phyloP scores from a whole-genome alignment of 2,888 invertebrate genomes.

The Listrodromus nycthemerus region DNA sequence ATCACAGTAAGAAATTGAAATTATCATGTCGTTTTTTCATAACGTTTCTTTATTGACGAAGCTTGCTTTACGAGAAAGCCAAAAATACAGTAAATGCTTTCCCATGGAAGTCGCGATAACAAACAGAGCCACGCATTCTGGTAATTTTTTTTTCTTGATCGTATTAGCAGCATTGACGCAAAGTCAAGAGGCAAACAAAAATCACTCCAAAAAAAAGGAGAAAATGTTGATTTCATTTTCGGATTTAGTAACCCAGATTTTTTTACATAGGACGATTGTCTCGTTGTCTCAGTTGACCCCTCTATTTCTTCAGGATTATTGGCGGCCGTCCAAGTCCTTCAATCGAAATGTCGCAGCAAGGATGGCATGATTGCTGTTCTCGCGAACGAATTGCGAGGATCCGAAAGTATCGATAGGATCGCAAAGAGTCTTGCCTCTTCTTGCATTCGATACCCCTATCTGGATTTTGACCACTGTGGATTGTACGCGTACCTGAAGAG shows the following conservation, averaged over 20 bases:
- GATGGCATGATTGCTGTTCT: constrained; percentile 70
- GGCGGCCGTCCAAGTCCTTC: constrained; percentile 66
- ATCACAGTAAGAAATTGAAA: too few species aligned
- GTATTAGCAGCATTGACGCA: background rate
- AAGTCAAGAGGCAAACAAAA: background rate
- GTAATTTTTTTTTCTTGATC: constrained; percentile 25
- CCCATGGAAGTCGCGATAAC: too few species aligned
- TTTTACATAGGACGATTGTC: background rate
- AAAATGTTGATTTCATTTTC: background rate
- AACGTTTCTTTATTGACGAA: too few species aligned
- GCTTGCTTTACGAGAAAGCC: too few species aligned
- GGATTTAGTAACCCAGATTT: background rate
- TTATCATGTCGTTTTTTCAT: too few species aligned
- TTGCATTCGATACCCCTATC: constrained; percentile 51
- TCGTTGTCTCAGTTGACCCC: background rate
- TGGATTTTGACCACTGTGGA: constrained; percentile 68
- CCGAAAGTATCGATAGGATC: constrained; percentile 62
- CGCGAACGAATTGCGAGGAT: constrained; percentile 66
- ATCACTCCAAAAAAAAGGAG: background rate
- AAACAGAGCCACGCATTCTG: constrained; percentile 60
- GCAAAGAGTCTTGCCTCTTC: constrained; percentile 63
- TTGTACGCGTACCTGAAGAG: constrained; percentile 65
- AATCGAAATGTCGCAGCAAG: constrained; percentile 68
- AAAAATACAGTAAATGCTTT: too few species aligned
- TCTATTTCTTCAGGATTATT: constrained; percentile 59